These are phyloP conservation scores for Argyresthia albistria DNA, from an alignment of 2,888 invertebrate species.

Conservation along the genomic window DNA sequence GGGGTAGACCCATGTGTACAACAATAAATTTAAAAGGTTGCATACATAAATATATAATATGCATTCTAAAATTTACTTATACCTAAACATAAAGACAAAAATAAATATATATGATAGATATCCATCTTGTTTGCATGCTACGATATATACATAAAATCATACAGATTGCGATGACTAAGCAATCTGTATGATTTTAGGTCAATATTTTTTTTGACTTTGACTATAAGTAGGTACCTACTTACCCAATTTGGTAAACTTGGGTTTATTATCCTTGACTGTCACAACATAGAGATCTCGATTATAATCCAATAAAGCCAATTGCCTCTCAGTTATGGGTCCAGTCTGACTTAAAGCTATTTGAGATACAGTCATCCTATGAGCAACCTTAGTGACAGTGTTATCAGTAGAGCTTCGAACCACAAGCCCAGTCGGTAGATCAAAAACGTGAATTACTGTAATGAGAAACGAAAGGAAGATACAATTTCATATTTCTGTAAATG, in stretches of 20 bases:
- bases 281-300: conserved; percentile 91
- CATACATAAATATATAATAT: too few species aligned
- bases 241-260: conserved; percentile 83
- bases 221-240: too few species aligned
- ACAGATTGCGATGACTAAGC: too few species aligned
- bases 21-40: too few species aligned
- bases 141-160: too few species aligned
- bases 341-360: conserved; percentile 89
- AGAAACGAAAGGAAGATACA: background rate
- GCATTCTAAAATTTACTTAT: too few species aligned
- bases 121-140: too few species aligned
- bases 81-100: too few species aligned
- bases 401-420: conserved; percentile 79
- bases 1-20: too few species aligned
- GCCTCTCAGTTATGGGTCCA: conserved; percentile 83
- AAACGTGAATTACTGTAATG: conserved; percentile 82
- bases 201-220: too few species aligned
- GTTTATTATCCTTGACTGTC: conserved; percentile 76
- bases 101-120: too few species aligned
- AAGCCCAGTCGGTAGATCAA: conserved; percentile 81
- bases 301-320: conserved; percentile 89
- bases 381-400: conserved; percentile 80
- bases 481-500: too few species aligned
- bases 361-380: conserved; percentile 84
- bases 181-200: background rate